Base-by-base conservation (phyloP, 2,113 vertebrate species). In the Proteles cristata region DNA sequence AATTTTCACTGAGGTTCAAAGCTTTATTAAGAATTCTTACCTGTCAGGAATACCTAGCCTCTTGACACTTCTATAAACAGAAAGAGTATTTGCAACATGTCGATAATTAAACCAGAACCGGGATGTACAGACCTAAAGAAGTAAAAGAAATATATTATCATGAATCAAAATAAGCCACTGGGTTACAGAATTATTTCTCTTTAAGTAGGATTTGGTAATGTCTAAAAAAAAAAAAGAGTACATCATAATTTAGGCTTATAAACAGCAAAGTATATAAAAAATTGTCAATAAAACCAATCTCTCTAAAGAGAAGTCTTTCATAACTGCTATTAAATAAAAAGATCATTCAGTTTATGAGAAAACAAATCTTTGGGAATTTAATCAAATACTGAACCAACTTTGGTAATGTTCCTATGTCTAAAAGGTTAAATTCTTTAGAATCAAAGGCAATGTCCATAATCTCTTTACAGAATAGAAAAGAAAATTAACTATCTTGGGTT, bases 51-150 rank as follows among this genome's bases (percentile, higher is more conserved):
- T 99, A 45, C 99, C 99, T 77, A 99, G 99, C 66, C 99, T 99
- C 98, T 99, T 99, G 88, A 99, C 99, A 77, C 99, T 99, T 98
- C 99, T 99, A 97, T 99, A 99, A 23, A 99, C 99, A 1, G 99
- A 99, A 43, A 99, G 98, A 3, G 99, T 99, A 94, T 99, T 99
- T 97, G 99, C 99, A 97, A 99, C 99, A 96, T 99, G 99, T 16
- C 99, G 99, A 93, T 99, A 99, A 98, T 99, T 99, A 98, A 99
- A 99, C 99, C 99, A 99, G 98, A 99, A 99, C 86, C 99, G 99
- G 74, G 99, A 99, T 0, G 99, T 99, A 61, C 99, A 99, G 83
- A 99, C 99, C 99, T 99, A 79, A 92, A 97, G 50, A 95, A 97
- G 71, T 88, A 96, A 94, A 96, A 85, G 65, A 95, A 88, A 94